phyloP scores from a whole-genome alignment of 35 echinoderm and acorn worm species.

The Ophiothrix spiculata region DNA sequence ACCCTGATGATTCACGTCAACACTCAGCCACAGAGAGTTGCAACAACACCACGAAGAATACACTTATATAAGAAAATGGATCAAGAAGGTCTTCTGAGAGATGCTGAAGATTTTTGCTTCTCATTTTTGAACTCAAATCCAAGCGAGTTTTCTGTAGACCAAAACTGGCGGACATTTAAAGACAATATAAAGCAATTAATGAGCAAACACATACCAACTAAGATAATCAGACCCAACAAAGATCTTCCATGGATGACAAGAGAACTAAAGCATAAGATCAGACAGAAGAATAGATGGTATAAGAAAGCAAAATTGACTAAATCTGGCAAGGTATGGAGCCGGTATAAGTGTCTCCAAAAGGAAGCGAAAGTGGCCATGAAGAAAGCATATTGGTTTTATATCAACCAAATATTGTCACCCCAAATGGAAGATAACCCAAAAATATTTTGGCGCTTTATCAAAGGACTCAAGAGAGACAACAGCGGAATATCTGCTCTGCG shows the following conservation, averaged over 20 bases:
- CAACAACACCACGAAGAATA: neutral
- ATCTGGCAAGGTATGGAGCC: neutral
- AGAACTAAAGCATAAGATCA: slow-evolving; percentile 15
- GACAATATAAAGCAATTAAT: slow-evolving; percentile 23
- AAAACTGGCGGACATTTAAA: slow-evolving; percentile 17
- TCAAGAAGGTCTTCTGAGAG: neutral
- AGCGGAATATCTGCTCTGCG: too few relatives aligned
- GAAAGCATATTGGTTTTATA: slow-evolving; percentile 20
- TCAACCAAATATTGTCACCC: slow-evolving; percentile 3
- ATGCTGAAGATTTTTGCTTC: neutral
- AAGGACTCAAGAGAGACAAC: slow-evolving; percentile 2
- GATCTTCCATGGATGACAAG: slow-evolving; percentile 40
- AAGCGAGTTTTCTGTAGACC: neutral
- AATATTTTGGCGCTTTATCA: neutral
- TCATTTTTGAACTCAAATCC: slow-evolving; percentile 3
- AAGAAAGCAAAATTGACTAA: slow-evolving; percentile 11
- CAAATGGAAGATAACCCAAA: slow-evolving; percentile 43
- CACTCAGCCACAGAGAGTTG: slow-evolving; percentile 1
- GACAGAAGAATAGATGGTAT: slow-evolving; percentile 31
- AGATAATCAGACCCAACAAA: slow-evolving; percentile 5
- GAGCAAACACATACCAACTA: slow-evolving; percentile 17
- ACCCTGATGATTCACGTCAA: slow-evolving; percentile 9
- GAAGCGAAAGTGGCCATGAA: neutral
- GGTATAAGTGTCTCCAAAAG: slow-evolving; percentile 28
- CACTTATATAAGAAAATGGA: neutral